A percentile compares a stretch with the other conserved stretches of the same genome.
phyloP scores from a whole-genome alignment of 2,888 invertebrate genomes.

The Drosophila greeni region DNA sequence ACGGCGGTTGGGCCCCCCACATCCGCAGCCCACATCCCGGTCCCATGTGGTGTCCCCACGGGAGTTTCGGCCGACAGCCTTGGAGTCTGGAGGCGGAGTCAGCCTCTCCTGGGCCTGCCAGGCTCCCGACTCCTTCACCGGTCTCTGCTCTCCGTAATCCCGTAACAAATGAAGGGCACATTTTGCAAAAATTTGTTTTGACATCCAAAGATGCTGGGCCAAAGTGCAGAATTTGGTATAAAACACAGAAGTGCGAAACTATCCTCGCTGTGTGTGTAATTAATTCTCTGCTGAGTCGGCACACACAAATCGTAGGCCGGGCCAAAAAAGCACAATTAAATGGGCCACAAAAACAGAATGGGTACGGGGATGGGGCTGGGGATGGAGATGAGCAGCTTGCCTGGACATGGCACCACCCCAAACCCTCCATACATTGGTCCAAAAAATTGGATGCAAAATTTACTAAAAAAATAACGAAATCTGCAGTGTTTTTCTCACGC shows the following conservation, averaged over 20 bases:
- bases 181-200: constrained; percentile 74
- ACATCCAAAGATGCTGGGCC: constrained; percentile 59
- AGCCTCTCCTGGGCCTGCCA: neutral
- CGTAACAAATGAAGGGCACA: constrained; percentile 74
- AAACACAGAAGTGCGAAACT: constrained; percentile 57
- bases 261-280: constrained; percentile 58
- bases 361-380: neutral
- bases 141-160: constrained; percentile 55
- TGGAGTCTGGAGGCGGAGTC: neutral
- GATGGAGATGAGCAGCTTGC: constrained; percentile 8
- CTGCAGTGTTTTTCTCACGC: too few relatives aligned
- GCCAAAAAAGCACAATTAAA: constrained; percentile 56
- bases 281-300: constrained; percentile 70
- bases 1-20: constrained; percentile 20
- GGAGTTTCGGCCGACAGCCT: constrained; percentile 30
- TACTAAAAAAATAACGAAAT: neutral
- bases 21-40: neutral
- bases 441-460: neutral
- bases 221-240: constrained; percentile 63
- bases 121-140: constrained; percentile 12
- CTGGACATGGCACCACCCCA: constrained; percentile 10
- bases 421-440: constrained; percentile 4
- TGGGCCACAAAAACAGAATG: constrained; percentile 39
- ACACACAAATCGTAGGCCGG: constrained; percentile 51
- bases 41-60: constrained; percentile 31